Conservation (phyloP, 2,888 invertebrate genomes). For the Chrysomela aeneicollis region DNA sequence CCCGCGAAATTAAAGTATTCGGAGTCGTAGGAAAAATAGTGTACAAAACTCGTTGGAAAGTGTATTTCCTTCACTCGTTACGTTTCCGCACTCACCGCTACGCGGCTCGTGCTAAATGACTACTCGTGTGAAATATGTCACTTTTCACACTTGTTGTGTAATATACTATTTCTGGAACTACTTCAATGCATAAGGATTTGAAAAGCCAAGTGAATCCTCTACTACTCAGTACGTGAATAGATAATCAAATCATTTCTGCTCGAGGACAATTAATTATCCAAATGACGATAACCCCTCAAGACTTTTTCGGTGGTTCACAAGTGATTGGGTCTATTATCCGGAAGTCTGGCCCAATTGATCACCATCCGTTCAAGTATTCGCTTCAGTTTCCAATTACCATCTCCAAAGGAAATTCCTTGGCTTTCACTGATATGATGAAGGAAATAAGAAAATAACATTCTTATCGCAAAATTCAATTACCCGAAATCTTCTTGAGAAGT, state of each 20-base stretch:
- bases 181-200: too few species aligned
- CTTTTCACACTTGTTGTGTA: too few species aligned
- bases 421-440: constrained; percentile 12
- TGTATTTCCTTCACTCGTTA: too few species aligned
- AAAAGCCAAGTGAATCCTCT: too few species aligned
- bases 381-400: constrained; percentile 3
- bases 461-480: constrained; percentile 56
- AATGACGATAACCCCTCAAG: background rate
- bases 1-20: too few species aligned
- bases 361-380: background rate
- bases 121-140: too few species aligned
- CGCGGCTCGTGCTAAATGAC: too few species aligned
- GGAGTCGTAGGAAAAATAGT: too few species aligned
- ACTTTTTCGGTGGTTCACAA: background rate
- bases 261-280: background rate
- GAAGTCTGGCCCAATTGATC: constrained; percentile 2
- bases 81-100: too few species aligned
- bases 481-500: constrained; percentile 51
- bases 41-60: too few species aligned
- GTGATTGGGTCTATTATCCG: constrained; percentile 4
- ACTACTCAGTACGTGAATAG: too few species aligned
- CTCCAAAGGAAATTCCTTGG: background rate
- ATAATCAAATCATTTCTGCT: background rate
- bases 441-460: constrained; percentile 47
- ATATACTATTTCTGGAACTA: too few species aligned